Percentiles rank a stretch among this genome's conserved stretches.
Conservation (phyloP, 2,888 invertebrate species). For the Disparrhopalites patrizii region DNA sequence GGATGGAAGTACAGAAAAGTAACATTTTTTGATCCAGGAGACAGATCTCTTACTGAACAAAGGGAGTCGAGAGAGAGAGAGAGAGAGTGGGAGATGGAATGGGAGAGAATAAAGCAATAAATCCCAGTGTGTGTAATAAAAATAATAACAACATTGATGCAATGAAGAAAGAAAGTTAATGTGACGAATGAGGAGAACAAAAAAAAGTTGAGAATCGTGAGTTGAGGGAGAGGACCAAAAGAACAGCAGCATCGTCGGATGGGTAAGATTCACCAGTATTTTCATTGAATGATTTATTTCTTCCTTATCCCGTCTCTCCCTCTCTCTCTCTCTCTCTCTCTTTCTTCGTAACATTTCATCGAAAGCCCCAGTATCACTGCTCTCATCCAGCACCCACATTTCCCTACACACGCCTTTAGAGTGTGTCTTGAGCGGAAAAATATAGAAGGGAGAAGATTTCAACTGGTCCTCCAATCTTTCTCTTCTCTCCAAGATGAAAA, state of each 20-base stretch:
- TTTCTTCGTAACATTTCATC: no score
- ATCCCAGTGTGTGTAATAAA: conserved; percentile 28
- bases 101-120: conserved; percentile 26
- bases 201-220: conserved; percentile 13
- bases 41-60: not conserved
- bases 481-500: no score
- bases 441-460: no score
- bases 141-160: conserved; percentile 28
- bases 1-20: conserved; percentile 9
- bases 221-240: not conserved
- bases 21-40: conserved; percentile 4
- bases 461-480: no score
- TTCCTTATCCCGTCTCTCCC: conserved; percentile 28
- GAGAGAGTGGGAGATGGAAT: no score
- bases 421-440: no score
- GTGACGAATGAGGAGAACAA: conserved; percentile 26
- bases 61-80: no score
- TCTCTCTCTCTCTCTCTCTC: no score
- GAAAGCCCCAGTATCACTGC: no score
- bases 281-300: conserved; percentile 29
- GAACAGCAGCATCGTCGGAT: not conserved
- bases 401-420: no score
- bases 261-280: conserved; percentile 20
- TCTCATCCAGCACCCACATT: no score
- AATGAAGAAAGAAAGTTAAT: conserved; percentile 24